phyloP scores from a whole-genome alignment of 1,140 invertebrate genomes.

The Drusus annulatus region DNA sequence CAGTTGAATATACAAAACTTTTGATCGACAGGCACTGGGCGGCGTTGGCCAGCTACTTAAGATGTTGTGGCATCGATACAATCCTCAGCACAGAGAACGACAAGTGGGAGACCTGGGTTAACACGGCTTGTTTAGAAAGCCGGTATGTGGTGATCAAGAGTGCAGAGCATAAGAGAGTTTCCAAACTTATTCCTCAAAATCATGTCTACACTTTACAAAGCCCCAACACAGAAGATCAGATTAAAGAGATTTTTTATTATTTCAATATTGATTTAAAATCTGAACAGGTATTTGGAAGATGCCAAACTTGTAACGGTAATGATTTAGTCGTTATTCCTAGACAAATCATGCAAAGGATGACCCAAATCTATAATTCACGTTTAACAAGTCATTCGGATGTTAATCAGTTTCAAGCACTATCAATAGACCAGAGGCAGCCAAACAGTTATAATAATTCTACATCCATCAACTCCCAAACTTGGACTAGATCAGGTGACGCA shows the following conservation, averaged over 20 bases:
- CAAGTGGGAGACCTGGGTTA: conserved; percentile 69
- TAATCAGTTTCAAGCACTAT: no score
- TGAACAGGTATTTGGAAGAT: conserved; percentile 78
- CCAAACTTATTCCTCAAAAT: conserved; percentile 66
- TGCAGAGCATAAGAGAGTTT: conserved; percentile 65
- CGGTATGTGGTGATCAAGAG: conserved; percentile 71
- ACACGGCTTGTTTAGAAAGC: conserved; percentile 69
- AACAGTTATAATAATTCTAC: conserved; percentile 55
- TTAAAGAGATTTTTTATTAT: conserved; percentile 74
- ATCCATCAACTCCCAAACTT: conserved; percentile 66
- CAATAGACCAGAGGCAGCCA: no score
- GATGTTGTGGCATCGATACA: conserved; percentile 78
- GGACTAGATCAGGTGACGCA: conserved; percentile 63
- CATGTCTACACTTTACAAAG: conserved; percentile 71
- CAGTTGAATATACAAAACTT: conserved; percentile 62
- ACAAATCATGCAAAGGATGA: conserved; percentile 17
- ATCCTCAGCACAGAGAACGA: conserved; percentile 70
- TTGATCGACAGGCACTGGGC: conserved; percentile 73
- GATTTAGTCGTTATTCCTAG: conserved; percentile 24
- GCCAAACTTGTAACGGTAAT: conserved; percentile 68
- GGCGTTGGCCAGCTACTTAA: conserved; percentile 73
- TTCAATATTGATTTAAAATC: conserved; percentile 75
- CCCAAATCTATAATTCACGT: conserved; percentile 62
- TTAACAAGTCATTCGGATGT: conserved; percentile 60
- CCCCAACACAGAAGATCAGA: conserved; percentile 70